A percentile compares a stretch with the other conserved stretches of the same genome.
phyloP scores from a whole-genome alignment of 2,113 vertebrate genomes.

The Salvelinus alpinus region DNA sequence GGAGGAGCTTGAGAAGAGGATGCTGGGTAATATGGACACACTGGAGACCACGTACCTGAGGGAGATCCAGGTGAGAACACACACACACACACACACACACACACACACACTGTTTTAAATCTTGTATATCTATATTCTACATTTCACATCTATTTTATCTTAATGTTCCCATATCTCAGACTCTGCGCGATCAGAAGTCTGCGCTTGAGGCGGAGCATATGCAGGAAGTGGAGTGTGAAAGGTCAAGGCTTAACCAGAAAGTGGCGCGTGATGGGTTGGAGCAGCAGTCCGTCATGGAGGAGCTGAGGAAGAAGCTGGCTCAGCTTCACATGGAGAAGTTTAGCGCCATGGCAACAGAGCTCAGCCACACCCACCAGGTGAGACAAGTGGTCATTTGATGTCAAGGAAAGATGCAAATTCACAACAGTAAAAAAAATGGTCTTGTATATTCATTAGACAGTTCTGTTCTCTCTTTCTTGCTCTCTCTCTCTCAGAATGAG shows the following conservation, averaged over 20 bases:
- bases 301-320: constrained; percentile 69
- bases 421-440: too few relatives aligned
- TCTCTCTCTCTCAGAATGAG: constrained; percentile 56
- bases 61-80: constrained; percentile 81
- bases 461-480: not conserved
- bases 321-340: constrained; percentile 75
- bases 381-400: constrained; percentile 9
- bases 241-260: constrained; percentile 39
- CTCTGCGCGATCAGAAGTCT: constrained; percentile 69
- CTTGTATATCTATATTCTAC: not conserved
- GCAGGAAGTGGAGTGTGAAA: constrained; percentile 50
- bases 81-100: not conserved
- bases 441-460: not conserved
- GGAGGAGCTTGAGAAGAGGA: constrained; percentile 77
- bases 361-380: constrained; percentile 80
- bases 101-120: not conserved
- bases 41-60: constrained; percentile 82
- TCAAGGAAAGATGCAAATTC: not conserved
- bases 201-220: constrained; percentile 57
- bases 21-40: constrained; percentile 82
- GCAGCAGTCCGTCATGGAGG: constrained; percentile 66
- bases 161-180: constrained; percentile 30
- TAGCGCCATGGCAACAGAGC: constrained; percentile 74
- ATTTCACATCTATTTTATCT: not conserved
- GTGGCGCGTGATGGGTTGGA: constrained; percentile 65